Evolutionary conservation across 2,113 vertebrate species (phyloP).

Genomic region (Psittacula cyanocephala): DNA sequence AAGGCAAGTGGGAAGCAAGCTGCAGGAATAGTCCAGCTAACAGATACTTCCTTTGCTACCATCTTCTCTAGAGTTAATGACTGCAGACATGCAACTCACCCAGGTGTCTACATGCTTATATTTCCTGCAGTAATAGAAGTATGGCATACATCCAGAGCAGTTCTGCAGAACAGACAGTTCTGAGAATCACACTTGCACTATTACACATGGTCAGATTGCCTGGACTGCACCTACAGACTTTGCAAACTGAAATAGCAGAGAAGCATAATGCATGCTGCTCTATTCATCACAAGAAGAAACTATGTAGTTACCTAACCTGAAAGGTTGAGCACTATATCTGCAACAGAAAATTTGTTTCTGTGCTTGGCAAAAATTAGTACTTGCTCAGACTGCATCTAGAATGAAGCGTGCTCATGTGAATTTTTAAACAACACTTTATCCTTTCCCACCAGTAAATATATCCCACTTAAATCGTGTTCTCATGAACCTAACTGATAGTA

Average conservation of each 20-base stretch:
- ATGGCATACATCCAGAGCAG: neutral
- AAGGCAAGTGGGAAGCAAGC: neutral
- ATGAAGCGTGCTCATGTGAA: neutral
- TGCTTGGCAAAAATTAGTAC: neutral
- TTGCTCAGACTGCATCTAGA: neutral
- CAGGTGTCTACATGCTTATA: neutral
- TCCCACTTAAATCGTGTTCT: neutral
- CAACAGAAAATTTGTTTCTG: neutral
- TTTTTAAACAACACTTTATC: neutral
- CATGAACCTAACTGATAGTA: neutral
- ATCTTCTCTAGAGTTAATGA: neutral
- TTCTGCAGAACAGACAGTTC: neutral
- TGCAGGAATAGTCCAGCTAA: neutral
- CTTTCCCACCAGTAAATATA: neutral
- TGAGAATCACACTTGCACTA: rapidly evolving
- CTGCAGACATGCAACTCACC: neutral
- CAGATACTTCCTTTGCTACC: neutral
- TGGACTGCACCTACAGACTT: neutral
- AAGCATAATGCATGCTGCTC: neutral
- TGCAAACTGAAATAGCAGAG: neutral
- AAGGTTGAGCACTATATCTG: neutral
- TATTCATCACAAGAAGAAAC: neutral
- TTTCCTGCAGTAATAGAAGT: neutral
- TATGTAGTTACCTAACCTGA: neutral
- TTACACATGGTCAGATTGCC: neutral